Evolutionary conservation across 2,888 invertebrate genomes (phyloP).

Genomic region (Mystacides longicornis): DNA sequence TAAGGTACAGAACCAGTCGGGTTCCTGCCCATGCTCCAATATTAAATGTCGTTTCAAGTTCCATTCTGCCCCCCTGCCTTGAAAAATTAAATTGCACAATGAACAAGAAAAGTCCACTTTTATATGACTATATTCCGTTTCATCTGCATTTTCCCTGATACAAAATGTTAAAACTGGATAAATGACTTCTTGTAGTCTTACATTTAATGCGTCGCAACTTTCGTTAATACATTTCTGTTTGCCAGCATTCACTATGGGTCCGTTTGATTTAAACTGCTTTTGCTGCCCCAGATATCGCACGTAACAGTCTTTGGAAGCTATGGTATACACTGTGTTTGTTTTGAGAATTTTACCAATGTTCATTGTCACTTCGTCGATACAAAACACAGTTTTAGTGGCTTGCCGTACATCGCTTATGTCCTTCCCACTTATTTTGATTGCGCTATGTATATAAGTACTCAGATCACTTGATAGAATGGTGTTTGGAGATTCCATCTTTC

Average conservation of each 20-base stretch:
- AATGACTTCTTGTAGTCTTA: not conserved
- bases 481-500: not conserved
- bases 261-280: not conserved
- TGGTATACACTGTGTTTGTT: not conserved
- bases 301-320: not conserved
- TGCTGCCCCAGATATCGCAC: not conserved
- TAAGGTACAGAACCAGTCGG: conserved; percentile 6
- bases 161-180: not conserved
- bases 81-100: conserved; percentile 3
- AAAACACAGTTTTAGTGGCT: too few relatives aligned
- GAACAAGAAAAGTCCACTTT: not conserved
- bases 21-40: conserved; percentile 7
- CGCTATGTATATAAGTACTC: not conserved
- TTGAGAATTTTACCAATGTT: too few relatives aligned
- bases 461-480: not conserved
- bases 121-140: too few relatives aligned
- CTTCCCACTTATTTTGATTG: too few relatives aligned
- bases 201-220: not conserved
- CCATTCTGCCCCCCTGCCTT: not conserved
- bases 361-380: too few relatives aligned
- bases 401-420: too few relatives aligned
- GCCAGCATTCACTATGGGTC: not conserved
- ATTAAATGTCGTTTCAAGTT: not conserved
- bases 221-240: not conserved
- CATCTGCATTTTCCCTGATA: not conserved